A percentile compares a stretch with the other conserved stretches of the same genome.
Evolutionary conservation across 2,113 vertebrate species (phyloP).

Genomic region (Silurus asotus): DNA sequence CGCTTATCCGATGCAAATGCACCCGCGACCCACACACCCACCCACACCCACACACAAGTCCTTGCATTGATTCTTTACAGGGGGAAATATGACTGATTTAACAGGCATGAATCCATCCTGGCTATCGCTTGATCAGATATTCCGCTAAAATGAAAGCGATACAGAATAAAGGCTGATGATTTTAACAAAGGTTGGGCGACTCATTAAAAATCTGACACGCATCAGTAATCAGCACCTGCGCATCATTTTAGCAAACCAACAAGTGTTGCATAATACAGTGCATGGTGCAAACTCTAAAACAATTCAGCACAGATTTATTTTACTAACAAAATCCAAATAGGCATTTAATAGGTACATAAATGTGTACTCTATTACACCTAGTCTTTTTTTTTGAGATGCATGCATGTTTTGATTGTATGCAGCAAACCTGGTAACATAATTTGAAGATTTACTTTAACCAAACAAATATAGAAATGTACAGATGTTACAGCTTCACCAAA

Average conservation of each 20-base stretch:
- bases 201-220: background rate
- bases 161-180: background rate
- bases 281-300: background rate
- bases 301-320: background rate
- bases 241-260: slow-evolving; percentile 5
- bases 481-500: no score
- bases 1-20: slow-evolving; percentile 38
- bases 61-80: background rate
- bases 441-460: no score
- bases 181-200: background rate
- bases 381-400: no score
- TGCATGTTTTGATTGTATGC: no score
- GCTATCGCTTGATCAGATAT: slow-evolving; percentile 1
- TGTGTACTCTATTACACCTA: background rate
- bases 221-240: background rate
- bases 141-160: background rate
- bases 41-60: background rate
- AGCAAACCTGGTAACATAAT: no score
- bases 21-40: background rate
- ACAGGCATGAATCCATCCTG: background rate
- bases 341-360: background rate
- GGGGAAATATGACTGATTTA: background rate
- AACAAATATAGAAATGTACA: no score
- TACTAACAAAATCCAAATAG: background rate
- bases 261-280: background rate